Evolutionary conservation across 2,888 invertebrate species (phyloP), one percentile per base, ranked within the genome.

Genomic region (Cephus nigrinus): DNA sequence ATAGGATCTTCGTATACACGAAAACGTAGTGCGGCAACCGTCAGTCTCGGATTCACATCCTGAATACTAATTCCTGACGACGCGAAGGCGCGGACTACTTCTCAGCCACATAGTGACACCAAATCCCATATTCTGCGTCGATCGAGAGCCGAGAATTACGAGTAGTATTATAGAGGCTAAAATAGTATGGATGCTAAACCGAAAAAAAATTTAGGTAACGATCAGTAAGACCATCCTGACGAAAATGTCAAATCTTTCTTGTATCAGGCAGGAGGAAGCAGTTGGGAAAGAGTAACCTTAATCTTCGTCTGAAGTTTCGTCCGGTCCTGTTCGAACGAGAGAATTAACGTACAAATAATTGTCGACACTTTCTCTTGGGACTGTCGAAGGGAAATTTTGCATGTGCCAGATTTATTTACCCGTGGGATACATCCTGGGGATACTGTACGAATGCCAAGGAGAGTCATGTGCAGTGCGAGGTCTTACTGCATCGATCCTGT

Each of bases 31-130:
- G 40, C 69, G 78, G 69, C 78, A 79, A 72, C 75, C 76, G 80
- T 80, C 72, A 82, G 86, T 83, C 83, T 79, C 1, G 84, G 12
- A 68, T 83, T 83, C 85, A 86, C 83, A 89, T 88, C 85, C 88
- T 88, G 89, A 90, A 90, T 90, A 89, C 90, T 90, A 88, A 90
- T 90, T 90, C 89, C 84, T 76, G 80, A 78, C 79, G 76, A 79
- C 82, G 80, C 82, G 81, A 84, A 86, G 82, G 84, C 82, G 84
- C 88, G 90, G 87, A 89, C 90, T 89, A 90, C 90, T 90, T 90
- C 87, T 82, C 80, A 80, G 83, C 79, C 85, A 85, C 84, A 86
- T 82, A 86, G 86, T 89, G 90, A 90, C 90, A 90, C 90, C 90
- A 88, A 90, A 90, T 90, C 88, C 90, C 87, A 90, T 90, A 90